Percentiles rank a stretch among this genome's conserved stretches.
Conservation (phyloP, 2,797 vertebrate species). For the Champsocephalus gunnari region DNA sequence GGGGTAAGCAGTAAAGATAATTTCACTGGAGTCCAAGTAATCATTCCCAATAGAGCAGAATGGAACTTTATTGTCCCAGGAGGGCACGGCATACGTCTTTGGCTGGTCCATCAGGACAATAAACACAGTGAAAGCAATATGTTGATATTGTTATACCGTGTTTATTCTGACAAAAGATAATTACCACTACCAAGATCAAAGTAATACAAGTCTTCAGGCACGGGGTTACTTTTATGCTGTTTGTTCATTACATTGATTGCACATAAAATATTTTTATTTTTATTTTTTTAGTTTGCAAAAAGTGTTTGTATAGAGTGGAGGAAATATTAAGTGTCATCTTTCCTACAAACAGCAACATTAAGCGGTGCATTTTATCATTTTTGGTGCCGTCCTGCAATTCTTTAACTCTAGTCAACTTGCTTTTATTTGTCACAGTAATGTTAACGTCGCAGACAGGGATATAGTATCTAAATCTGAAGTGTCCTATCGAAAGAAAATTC, state of each 20-base stretch:
- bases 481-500: neutral
- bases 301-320: neutral
- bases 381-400: neutral
- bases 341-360: slow-evolving; percentile 3
- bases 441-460: neutral
- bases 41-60: neutral
- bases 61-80: neutral
- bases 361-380: neutral
- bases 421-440: neutral
- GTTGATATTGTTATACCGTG: neutral
- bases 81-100: neutral
- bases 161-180: neutral
- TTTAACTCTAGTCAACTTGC: neutral
- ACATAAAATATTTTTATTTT: neutral
- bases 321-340: neutral
- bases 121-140: neutral
- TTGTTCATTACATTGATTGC: neutral
- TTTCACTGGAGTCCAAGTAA: slow-evolving; percentile 7
- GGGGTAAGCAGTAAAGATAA: neutral
- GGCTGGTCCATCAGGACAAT: neutral
- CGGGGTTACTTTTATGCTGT: neutral
- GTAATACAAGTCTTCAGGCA: neutral
- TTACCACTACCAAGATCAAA: neutral
- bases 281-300: neutral
- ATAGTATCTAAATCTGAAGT: neutral